phyloP scores from a whole-genome alignment of 2,888 invertebrate genomes.

The Steinernema carpocapsae region DNA sequence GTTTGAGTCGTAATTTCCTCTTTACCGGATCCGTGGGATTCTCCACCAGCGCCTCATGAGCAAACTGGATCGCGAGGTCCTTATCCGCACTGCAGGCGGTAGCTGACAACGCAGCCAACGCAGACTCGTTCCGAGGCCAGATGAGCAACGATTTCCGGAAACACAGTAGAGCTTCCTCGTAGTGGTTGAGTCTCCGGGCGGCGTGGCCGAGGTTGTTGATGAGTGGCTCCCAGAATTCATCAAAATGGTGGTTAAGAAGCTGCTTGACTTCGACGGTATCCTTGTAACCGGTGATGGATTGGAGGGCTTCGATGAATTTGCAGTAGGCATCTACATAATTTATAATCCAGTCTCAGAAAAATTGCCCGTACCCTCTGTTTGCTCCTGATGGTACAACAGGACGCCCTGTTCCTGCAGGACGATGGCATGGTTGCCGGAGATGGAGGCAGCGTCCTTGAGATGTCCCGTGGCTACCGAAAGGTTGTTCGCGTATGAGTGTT shows the following conservation, averaged over 20 bases:
- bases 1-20: neutral
- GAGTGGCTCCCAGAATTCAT: constrained; percentile 80
- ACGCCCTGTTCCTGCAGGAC: constrained; percentile 94
- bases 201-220: constrained; percentile 89
- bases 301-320: too few relatives aligned
- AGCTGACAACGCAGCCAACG: neutral
- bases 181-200: constrained; percentile 69
- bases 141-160: neutral
- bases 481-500: constrained; percentile 93
- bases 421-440: constrained; percentile 84
- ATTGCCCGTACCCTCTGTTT: constrained; percentile 38
- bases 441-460: constrained; percentile 30
- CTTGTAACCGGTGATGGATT: too few relatives aligned
- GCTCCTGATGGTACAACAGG: constrained; percentile 75
- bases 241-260: constrained; percentile 44
- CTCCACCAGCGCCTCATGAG: constrained; percentile 49
- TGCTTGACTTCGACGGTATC: too few relatives aligned
- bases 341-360: too few relatives aligned
- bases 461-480: constrained; percentile 69
- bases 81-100: constrained; percentile 33
- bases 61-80: constrained; percentile 42
- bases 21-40: neutral
- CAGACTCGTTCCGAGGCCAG: neutral
- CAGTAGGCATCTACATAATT: too few relatives aligned
- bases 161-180: neutral